Conservation (phyloP, 2,797 vertebrate genomes). For the Hybognathus amarus region DNA sequence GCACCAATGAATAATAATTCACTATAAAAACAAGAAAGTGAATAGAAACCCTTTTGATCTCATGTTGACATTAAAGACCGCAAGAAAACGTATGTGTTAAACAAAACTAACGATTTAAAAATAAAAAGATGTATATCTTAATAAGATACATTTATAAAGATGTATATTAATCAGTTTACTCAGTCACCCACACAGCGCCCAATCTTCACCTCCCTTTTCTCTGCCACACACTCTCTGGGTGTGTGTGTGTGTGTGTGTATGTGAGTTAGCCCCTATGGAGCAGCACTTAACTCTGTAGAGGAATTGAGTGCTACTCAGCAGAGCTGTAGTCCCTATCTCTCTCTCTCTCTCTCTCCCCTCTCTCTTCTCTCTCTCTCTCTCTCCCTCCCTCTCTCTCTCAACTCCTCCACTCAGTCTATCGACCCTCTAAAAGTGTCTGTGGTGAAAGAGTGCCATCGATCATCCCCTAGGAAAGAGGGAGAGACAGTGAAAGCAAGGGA, state of each 20-base stretch:
- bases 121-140: neutral
- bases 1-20: neutral
- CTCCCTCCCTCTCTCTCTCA: constrained; percentile 46
- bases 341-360: constrained; percentile 26
- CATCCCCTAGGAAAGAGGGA: constrained; percentile 71
- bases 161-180: constrained; percentile 5
- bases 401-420: constrained; percentile 72
- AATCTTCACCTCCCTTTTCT: constrained; percentile 20
- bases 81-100: neutral
- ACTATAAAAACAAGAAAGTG: neutral
- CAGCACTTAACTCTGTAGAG: constrained; percentile 84
- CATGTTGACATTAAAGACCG: neutral
- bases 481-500: constrained; percentile 48
- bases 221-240: neutral
- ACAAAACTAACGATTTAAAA: no score
- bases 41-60: neutral
- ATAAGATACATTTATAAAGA: no score
- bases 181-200: neutral
- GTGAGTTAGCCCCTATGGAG: constrained; percentile 71
- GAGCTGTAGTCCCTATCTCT: constrained; percentile 60
- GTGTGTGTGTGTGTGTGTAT: neutral
- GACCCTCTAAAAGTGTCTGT: constrained; percentile 81
- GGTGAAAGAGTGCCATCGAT: constrained; percentile 82
- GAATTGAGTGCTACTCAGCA: constrained; percentile 78
- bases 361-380: constrained; percentile 32